These are phyloP conservation scores for Epizoanthus rinbou DNA, from an alignment of 92 coral and sea anemone genomes.

Conservation along the genomic window DNA sequence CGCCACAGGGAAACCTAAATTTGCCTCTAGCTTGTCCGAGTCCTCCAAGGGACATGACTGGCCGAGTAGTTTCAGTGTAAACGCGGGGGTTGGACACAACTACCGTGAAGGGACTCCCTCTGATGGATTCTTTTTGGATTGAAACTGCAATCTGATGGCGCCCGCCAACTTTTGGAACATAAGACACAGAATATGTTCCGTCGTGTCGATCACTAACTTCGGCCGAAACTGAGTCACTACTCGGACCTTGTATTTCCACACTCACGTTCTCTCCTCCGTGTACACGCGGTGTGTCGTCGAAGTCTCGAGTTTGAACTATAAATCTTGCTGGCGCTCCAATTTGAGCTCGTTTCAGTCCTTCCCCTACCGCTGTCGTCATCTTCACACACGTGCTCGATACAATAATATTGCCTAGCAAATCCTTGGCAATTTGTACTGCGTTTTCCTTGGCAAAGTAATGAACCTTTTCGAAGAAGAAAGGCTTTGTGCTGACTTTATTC, in stretches of 20 bases:
- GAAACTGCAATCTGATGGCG: constrained; percentile 70
- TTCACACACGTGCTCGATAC: constrained; percentile 81
- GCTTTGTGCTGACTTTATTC: constrained; percentile 62
- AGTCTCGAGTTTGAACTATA: constrained; percentile 71
- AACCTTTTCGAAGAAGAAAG: constrained; percentile 58
- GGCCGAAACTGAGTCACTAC: constrained; percentile 49
- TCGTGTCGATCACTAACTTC: constrained; percentile 78
- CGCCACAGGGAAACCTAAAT: constrained; percentile 94
- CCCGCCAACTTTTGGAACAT: constrained; percentile 77
- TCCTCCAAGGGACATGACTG: constrained; percentile 71
- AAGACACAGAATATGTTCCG: constrained; percentile 82
- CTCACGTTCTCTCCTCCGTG: constrained; percentile 84
- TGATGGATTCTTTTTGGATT: constrained; percentile 80
- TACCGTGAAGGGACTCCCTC: constrained; percentile 77
- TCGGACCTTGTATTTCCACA: constrained; percentile 74
- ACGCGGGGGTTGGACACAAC: constrained; percentile 84
- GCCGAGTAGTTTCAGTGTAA: constrained; percentile 73
- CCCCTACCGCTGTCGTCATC: constrained; percentile 82
- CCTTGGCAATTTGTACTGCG: constrained; percentile 56
- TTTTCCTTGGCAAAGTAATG: constrained; percentile 65
- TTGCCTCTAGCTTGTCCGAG: constrained; percentile 70
- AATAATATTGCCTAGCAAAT: constrained; percentile 74
- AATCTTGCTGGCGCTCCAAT: constrained; percentile 78
- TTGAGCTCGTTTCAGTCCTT: constrained; percentile 83
- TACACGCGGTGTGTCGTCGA: constrained; percentile 65